Percentiles rank a stretch among this genome's conserved stretches.
Evolutionary conservation across 2,888 invertebrate genomes (phyloP).

Genomic region (Ctenicera cuprea): DNA sequence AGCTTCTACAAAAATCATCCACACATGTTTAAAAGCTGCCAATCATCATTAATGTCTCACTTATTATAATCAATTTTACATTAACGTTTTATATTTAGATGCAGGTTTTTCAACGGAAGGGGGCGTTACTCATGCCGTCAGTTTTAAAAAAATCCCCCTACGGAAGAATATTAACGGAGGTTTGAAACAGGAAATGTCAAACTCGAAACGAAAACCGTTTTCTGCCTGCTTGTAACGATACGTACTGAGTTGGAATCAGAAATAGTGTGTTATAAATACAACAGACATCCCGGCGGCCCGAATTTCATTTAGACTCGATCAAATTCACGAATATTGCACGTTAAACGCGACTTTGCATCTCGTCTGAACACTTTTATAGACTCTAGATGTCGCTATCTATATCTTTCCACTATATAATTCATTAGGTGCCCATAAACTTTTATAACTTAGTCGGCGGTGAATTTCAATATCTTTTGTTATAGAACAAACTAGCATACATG

Average conservation of each 20-base stretch:
- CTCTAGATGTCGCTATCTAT: conserved; percentile 38
- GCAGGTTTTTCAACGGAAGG: not conserved
- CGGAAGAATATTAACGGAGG: not conserved
- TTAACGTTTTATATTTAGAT: not conserved
- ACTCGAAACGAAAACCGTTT: conserved; percentile 39
- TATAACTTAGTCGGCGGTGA: conserved; percentile 17
- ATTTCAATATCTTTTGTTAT: too few relatives aligned
- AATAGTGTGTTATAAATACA: conserved; percentile 52
- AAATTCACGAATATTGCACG: conserved; percentile 47
- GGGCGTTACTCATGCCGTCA: not conserved
- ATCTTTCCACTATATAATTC: conserved; percentile 25
- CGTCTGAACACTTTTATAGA: conserved; percentile 39
- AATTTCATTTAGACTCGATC: conserved; percentile 50
- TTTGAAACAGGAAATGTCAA: conserved; percentile 27
- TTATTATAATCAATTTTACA: not conserved
- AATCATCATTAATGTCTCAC: conserved; percentile 26
- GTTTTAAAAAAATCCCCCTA: not conserved
- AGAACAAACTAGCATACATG: not conserved
- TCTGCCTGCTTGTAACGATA: conserved; percentile 40
- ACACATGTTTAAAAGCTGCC: conserved; percentile 16
- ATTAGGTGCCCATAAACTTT: conserved; percentile 36
- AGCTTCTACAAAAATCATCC: not conserved
- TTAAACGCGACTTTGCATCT: conserved; percentile 40
- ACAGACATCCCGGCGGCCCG: conserved; percentile 52
- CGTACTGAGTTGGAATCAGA: conserved; percentile 48